Base-by-base conservation (phyloP, 1,140 invertebrate species). In the Argopecten irradians region DNA sequence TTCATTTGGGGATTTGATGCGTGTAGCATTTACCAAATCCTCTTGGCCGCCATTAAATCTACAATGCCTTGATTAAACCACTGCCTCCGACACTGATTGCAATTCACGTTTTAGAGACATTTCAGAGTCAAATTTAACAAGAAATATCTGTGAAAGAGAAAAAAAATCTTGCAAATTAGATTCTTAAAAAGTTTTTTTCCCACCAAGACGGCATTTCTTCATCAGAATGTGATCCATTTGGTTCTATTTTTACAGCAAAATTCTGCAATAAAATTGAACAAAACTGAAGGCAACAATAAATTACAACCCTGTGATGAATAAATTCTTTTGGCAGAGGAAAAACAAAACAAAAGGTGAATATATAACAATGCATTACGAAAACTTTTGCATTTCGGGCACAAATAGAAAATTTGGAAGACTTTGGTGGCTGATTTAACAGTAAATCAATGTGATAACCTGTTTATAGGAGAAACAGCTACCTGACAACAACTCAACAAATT, bases 1-100 rank as follows among this genome's bases (percentile, higher is more conserved):
- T 71, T 71, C 55, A 71, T 71, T 71, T 71, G 55, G 55, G 55
- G 55, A n/a, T 71, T 71, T 71, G 55, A 71, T 71, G 55, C 55
- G 55, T 71, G 55, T 71, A 71, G 55, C 55, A 71, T 71, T 71
- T 16, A 71, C 55, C n/a, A 5, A 71, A 71, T 71, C 55, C 55
- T 11, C n/a, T 71, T n/a, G 7, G n/a, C 13, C 11, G 55, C 55
- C 55, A 71, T 71, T 71, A 71, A 71, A 71, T 28, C 55, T 71
- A 71, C 55, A 71, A 71, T 5, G 55, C n/a, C 55, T 71, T 71
- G 55, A 71, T 71, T 71, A 71, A n/a, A 71, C 22, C 55, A 71
- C 55, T 71, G 22, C 19, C 55, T 71, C 13, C 55, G 19, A 71
- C 55, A 71, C 55, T 71, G 55, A 71, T 71, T 71, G 55, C 55